Conservation (phyloP, 2,888 invertebrate genomes). For the Drosophila hawaiiensis region DNA sequence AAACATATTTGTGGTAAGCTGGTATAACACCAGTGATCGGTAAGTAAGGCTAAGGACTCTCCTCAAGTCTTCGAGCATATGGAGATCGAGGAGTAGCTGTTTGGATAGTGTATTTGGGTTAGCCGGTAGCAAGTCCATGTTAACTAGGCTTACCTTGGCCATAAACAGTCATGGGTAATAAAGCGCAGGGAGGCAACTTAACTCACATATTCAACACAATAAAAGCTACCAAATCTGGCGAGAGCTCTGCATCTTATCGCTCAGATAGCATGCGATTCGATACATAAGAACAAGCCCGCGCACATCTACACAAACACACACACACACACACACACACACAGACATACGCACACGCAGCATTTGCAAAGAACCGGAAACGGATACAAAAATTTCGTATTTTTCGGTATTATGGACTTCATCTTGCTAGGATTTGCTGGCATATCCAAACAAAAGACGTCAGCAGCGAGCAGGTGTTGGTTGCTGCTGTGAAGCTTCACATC, state of each 20-base stretch:
- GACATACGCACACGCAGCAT: background rate
- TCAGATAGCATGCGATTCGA: constrained; percentile 32
- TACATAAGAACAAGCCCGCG: background rate
- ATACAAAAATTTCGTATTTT: constrained; percentile 67
- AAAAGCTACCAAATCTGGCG: constrained; percentile 46
- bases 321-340: constrained; percentile 3
- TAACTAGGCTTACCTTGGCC: constrained; percentile 7
- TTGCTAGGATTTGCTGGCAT: constrained; percentile 58
- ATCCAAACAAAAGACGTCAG: constrained; percentile 54
- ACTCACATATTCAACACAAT: constrained; percentile 36
- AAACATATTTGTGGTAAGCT: background rate
- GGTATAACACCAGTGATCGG: background rate
- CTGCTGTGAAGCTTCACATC: background rate
- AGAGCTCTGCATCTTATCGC: constrained; percentile 45
- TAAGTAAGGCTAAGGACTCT: no score
- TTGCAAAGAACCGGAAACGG: constrained; percentile 48
- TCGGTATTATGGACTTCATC: constrained; percentile 64
- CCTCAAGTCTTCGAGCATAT: background rate
- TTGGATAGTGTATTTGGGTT: constrained; percentile 12
- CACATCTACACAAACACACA: constrained; percentile 1
- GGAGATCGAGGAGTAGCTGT: background rate
- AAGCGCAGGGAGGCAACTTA: constrained; percentile 10
- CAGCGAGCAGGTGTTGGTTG: constrained; percentile 28
- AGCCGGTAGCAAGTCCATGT: background rate
- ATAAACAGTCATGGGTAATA: constrained; percentile 12